Evolutionary conservation across 2,113 vertebrate genomes (phyloP).

Genomic region (Myotis lucifugus): DNA sequence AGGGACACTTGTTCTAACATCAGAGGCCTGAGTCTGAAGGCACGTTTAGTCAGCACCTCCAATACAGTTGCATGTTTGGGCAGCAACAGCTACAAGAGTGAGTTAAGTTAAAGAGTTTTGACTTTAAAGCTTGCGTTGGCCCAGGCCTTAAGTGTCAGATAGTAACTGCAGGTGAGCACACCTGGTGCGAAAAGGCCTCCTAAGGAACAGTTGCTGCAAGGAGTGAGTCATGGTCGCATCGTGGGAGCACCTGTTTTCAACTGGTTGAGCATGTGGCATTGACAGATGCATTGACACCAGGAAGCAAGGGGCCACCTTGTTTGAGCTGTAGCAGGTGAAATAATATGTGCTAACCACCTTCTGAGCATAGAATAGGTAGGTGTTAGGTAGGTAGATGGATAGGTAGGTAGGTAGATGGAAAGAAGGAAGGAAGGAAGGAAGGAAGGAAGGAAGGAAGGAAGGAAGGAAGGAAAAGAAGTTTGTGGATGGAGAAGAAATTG

Average conservation of each 20-base stretch:
- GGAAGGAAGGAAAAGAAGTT: background rate
- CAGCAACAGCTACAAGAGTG: background rate
- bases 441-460: background rate
- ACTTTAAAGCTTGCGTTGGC: constrained; percentile 6
- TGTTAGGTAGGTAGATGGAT: background rate
- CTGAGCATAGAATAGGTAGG: background rate
- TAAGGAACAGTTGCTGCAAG: background rate
- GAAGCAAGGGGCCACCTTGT: background rate
- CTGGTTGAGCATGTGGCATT: background rate
- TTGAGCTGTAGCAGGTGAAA: background rate
- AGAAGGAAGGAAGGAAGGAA: background rate
- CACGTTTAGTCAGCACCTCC: background rate
- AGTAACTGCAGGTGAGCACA: background rate
- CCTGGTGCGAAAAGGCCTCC: background rate
- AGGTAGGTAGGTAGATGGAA: background rate
- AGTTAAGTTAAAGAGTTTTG: constrained; percentile 21
- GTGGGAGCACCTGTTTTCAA: background rate
- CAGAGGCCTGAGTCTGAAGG: background rate
- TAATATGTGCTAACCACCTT: background rate
- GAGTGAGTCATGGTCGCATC: background rate
- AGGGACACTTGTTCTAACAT: background rate
- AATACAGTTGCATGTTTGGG: background rate
- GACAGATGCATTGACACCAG: background rate
- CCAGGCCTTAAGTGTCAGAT: background rate
- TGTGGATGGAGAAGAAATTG: background rate